Evolutionary conservation across 2,888 invertebrate genomes (phyloP), one percentile per base, ranked within the genome.

Genomic region (Agapostemon virescens): DNA sequence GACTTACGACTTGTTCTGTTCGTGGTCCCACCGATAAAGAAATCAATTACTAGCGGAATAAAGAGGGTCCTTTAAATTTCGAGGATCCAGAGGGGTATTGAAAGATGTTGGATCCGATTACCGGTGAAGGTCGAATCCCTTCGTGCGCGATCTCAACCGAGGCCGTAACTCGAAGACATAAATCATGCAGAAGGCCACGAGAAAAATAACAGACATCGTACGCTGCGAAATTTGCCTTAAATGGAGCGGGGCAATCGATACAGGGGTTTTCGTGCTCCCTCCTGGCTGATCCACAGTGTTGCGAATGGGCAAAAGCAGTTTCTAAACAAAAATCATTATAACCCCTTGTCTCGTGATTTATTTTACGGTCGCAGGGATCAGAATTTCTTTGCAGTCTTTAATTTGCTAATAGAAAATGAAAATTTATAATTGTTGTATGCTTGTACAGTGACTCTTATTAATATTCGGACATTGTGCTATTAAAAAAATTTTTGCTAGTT

Each of bases 231-330:
- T 74, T 81, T 72, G 63, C 79, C 20, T 72, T 72, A 67, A 77
- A 77, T 74, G 73, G 77, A 72, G 23, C 82, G 55, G 36, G 64
- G 40, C 69, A 78, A 83, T 83, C 82, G 82, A 82, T 82, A 84
- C 58, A 42, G 36, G 23, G 38, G 69, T 73, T n/a, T n/a, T 68
- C 55, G 74, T 69, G 70, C 68, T 20, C 63, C 61, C 68, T 40
- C 20, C 61, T 23, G 52, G 5, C 13, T 15, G 23, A 23, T 13
- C 52, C 23, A 23, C 55, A 2, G 2, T 30, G 26, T 55, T 55
- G 26, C 55, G 26, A 2, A 26, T 26, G 7, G 26, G 17, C 3
- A 3, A 40, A 15, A 40, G 7, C 11, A 49, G 11, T 49, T 49
- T n/a, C 49, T 49, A 20, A 20, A n/a, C 49, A n/a, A n/a, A 3